phyloP scores from a whole-genome alignment of 2,888 invertebrate genomes.

The Ceramica pisi region DNA sequence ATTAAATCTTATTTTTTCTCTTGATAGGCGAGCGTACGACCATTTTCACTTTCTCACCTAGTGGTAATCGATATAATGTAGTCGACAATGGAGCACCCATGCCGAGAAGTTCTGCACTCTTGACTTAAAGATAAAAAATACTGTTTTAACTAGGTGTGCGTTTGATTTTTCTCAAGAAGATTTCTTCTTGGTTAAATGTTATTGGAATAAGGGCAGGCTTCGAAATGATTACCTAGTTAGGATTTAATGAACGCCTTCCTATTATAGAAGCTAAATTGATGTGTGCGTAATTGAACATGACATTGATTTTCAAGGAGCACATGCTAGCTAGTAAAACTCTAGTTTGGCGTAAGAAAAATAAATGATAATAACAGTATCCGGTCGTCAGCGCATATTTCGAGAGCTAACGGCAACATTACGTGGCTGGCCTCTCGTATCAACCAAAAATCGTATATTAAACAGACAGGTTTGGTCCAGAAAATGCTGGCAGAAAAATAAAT shows the following conservation, averaged over 20 bases:
- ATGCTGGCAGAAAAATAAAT: constrained; percentile 6
- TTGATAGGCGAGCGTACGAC: neutral
- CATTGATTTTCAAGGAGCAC: constrained; percentile 26
- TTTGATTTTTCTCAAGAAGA: neutral
- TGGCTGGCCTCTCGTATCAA: constrained; percentile 33
- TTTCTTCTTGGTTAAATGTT: neutral
- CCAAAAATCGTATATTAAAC: constrained; percentile 33
- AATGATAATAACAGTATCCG: constrained; percentile 51
- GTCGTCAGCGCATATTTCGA: constrained; percentile 43
- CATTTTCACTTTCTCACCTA: too few relatives aligned
- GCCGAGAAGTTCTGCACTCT: too few relatives aligned
- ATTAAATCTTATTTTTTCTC: neutral
- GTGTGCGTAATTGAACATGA: neutral
- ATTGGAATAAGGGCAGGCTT: neutral
- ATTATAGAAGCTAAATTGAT: constrained; percentile 6
- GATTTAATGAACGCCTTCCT: neutral
- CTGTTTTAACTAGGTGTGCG: neutral
- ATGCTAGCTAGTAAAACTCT: constrained; percentile 31
- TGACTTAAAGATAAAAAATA: neutral
- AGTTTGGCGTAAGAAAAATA: constrained; percentile 46
- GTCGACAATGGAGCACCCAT: too few relatives aligned
- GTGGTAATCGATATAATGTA: too few relatives aligned
- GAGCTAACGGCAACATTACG: constrained; percentile 53
- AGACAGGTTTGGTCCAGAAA: constrained; percentile 38
- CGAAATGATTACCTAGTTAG: neutral